Evolutionary conservation across 2,888 invertebrate species (phyloP), one percentile per base, ranked within the genome.

Genomic region (Cosmopolites sordidus): DNA sequence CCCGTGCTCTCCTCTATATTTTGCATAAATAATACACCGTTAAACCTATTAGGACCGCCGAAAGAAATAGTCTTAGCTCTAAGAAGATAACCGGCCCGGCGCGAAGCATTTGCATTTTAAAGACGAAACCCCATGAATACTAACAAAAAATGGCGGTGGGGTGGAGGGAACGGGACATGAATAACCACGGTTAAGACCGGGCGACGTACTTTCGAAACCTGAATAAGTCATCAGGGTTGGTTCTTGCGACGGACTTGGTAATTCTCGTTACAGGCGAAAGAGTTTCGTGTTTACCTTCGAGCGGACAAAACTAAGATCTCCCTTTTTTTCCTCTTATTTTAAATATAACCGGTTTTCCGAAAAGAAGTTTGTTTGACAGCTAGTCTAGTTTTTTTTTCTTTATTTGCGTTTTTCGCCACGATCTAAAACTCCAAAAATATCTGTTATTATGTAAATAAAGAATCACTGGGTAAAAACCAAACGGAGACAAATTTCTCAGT

Each of bases 51-150:
- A 58, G 48, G 45, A 14, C 29, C 51, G 44, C 18, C 16, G 48
- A 58, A 58, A 54, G 54, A 58, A 58, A 58, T 54, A 54, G 58
- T 58, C 54, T 58, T 51, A 54, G 54, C 51, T 46, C 51, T 58
- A 54, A 58, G 58, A 49, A 54, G 54, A 58, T 58, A 58, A 58
- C 58, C 54, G 53, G 57, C 44, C 18, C 2, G 22, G 14, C 53
- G 48, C 47, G 56, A 48, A 43, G 37, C 54, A 63, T 63, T 61
- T 61, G 62, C 63, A 63, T 62, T 58, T 61, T 61, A 62, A 63
- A 62, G 61, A 54, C 54, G 59, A 54, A 63, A 60, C 60, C 63
- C 59, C 60, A 62, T 62, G 60, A 51, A 60, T 60, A 63, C 58
- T 62, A 57, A 57, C 57, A 57, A 57, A 57, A 57, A 57, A 57